phyloP scores from a whole-genome alignment of 2,113 vertebrate species.

The Phyllostomus hastatus region DNA sequence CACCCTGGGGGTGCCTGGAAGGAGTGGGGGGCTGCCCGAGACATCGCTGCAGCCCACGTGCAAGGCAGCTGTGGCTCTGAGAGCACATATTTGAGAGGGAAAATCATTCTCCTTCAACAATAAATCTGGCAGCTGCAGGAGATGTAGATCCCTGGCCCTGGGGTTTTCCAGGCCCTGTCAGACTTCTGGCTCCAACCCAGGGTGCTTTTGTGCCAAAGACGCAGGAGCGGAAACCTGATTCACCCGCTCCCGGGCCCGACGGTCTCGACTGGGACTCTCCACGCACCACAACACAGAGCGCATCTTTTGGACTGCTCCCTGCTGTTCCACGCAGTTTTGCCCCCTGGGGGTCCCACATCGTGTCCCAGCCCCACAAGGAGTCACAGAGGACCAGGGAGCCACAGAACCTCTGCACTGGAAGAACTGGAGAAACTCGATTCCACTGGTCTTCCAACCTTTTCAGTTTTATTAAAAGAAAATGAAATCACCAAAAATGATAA shows the following conservation, averaged over 20 bases:
- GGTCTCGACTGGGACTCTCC: background rate
- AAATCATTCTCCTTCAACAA: conserved; percentile 17
- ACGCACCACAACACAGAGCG: background rate
- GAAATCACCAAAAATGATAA: background rate
- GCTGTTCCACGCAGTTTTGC: background rate
- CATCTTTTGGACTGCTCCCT: background rate
- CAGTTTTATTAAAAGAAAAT: background rate
- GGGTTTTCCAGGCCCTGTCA: background rate
- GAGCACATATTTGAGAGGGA: conserved; percentile 37
- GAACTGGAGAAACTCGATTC: background rate
- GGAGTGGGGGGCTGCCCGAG: background rate
- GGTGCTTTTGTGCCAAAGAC: background rate
- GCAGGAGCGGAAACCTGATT: background rate
- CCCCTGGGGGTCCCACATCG: background rate
- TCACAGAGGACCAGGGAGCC: background rate
- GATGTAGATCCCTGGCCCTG: background rate
- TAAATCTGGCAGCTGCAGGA: background rate
- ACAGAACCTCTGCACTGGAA: background rate
- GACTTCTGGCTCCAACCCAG: background rate
- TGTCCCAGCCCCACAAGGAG: background rate
- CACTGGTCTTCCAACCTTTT: background rate
- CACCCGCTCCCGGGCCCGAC: background rate
- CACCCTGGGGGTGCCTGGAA: background rate
- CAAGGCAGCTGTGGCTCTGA: background rate
- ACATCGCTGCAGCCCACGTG: background rate